Evolutionary conservation across 2,797 vertebrate genomes (phyloP).

Genomic region (Todus mexicanus): DNA sequence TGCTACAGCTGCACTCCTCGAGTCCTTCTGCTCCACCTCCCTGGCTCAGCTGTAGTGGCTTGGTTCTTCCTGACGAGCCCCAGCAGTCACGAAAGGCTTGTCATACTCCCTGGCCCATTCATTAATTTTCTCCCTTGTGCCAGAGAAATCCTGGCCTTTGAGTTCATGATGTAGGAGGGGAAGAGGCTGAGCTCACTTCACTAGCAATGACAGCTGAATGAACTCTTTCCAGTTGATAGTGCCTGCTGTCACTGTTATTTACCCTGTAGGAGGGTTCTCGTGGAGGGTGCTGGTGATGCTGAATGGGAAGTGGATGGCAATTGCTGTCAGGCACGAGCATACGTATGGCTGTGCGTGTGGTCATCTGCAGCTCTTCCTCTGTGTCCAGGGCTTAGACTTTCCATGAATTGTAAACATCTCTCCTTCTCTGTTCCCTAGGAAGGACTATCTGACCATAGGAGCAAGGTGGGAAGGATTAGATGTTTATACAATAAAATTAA

Average conservation of each 20-base stretch:
- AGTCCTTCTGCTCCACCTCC: background rate
- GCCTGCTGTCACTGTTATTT: background rate
- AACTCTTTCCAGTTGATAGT: background rate
- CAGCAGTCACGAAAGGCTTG: background rate
- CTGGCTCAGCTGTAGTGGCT: background rate
- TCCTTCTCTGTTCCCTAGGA: background rate
- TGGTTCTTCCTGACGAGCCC: background rate
- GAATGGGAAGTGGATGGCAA: background rate
- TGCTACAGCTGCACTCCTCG: background rate
- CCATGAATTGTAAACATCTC: background rate
- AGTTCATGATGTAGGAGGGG: background rate
- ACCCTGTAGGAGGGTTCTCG: background rate
- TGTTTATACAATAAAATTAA: conserved; percentile 43
- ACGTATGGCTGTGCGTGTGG: background rate
- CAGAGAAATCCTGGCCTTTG: background rate
- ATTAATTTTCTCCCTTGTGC: background rate
- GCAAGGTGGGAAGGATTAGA: conserved; percentile 32
- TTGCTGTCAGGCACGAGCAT: background rate
- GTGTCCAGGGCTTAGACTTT: background rate
- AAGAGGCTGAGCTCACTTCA: background rate
- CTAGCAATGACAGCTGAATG: background rate
- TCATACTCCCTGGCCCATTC: background rate
- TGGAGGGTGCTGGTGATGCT: background rate
- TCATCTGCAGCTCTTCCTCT: background rate
- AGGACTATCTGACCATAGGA: background rate